Conservation (phyloP, 2,113 vertebrate species). For the Fregetta grallaria region DNA sequence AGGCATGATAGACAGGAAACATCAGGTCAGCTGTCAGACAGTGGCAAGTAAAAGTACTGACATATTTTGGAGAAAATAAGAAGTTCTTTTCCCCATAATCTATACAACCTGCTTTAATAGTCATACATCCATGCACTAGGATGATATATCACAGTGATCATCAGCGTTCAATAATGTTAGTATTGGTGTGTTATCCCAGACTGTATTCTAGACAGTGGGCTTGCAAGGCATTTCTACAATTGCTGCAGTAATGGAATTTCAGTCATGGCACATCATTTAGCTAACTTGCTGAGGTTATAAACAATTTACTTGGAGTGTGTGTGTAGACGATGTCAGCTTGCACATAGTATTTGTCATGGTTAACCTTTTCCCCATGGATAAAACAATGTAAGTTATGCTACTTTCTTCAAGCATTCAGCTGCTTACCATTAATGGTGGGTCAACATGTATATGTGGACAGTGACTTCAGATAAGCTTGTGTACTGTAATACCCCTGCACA, state of each 20-base stretch:
- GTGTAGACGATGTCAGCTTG: neutral
- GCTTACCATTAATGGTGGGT: neutral
- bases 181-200: neutral
- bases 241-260: neutral
- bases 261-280: neutral
- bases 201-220: neutral
- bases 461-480: neutral
- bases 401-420: neutral
- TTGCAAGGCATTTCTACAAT: neutral
- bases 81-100: neutral
- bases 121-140: neutral
- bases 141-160: neutral
- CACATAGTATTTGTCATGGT: neutral
- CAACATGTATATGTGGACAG: neutral
- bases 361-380: neutral
- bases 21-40: neutral
- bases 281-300: neutral
- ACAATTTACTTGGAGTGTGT: neutral
- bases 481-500: neutral
- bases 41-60: neutral
- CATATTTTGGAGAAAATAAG: neutral
- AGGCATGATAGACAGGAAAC: neutral
- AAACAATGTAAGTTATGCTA: neutral
- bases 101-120: neutral
- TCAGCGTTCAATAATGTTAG: neutral